Evolutionary conservation across 2,113 vertebrate species (phyloP), one percentile per base, ranked within the genome.

Genomic region (Asarcornis scutulata): DNA sequence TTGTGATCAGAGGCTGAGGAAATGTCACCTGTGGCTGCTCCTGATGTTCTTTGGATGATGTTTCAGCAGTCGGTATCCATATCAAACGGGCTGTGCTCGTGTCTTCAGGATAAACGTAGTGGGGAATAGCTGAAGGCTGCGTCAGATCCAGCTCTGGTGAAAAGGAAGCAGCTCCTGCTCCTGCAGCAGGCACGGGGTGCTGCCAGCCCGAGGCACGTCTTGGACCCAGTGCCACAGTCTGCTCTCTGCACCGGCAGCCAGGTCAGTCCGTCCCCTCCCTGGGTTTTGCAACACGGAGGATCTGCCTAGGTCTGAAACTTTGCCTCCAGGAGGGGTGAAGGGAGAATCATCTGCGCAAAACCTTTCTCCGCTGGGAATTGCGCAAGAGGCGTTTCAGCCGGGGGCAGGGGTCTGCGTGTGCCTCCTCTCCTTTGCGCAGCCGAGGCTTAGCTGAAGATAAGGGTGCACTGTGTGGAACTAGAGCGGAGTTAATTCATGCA

Each of bases 401-500:
- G 86, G 89, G 79, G 38, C 82, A 74, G 88, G 75, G 79, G 62
- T 72, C 88, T 48, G 20, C 7, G 59, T 4, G 26, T 36, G 64
- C 26, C 20, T 68, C 60, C 2, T 20, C 64, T 88, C 48, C 64
- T 86, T 64, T 74, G 22, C 36, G 2, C 3, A 3, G 78, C 88
- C 53, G 40, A 67, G 44, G 73, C 74, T 60, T 92, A 86, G 62
- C 73, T 1, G 29, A n/a, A 58, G 71, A 73, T 85, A 69, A 94
- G 87, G 40, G 88, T 31, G 42, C 29, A 1, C 42, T 80, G 89
- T 93, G 84, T 62, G 84, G 74, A 72, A 26, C 84, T 9, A 3
- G 62, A 80, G 77, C 42, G 1, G 63, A 23, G 82, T 59, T 79
- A 62, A 88, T 50, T 91, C 76, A 83, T 76, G 94, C 88, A 58